Base-by-base conservation (phyloP, 2,113 vertebrate species). In the Prochilodus magdalenae region DNA sequence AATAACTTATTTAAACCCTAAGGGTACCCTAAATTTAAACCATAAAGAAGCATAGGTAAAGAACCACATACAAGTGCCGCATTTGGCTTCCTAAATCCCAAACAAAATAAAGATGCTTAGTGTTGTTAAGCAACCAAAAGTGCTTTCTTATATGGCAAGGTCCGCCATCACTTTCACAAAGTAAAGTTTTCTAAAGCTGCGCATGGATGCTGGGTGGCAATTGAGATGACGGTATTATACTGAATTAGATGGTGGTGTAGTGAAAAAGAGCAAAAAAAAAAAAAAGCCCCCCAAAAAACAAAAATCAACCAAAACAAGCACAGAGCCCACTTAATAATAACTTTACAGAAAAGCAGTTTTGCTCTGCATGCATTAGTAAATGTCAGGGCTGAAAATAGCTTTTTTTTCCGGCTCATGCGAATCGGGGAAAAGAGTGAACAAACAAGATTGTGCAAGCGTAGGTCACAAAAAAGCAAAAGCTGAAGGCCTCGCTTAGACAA, bases 301-400 rank as follows among this genome's bases (percentile, higher is more conserved):
- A 24, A 0, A 65, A 65, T 51, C 70, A 81, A 78, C 70, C 75
- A 49, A 83, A 86, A 86, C 85, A 83, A 73, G 69, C 77, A 74
- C 53, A 65, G 83, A 83, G 70, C 75, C 51, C 51, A 80, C 74
- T 75, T 82, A 86, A 80, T 86, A 86, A 83, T 86, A 78, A 78
- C 78, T 84, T 84, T 81, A 86, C 82, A 81, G 74, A 81, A 81
- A 84, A 55, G 71, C 75, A 74, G 73, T 83, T 80, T 84, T 86
- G 81, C 85, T 81, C 60, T 66, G 77, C 60, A 77, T 84, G 82
- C 85, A 86, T 86, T 86, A 83, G 83, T 85, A 87, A 85, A 87
- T 85, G 83, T 87, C 83, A 87, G 51, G 27, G 77, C 81, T 77
- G 78, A 74, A 86, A 86, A 84, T 84, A 81, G 78, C 65, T 84